Base-by-base conservation (phyloP, 2,797 vertebrate species). In the Hirundo rustica region DNA sequence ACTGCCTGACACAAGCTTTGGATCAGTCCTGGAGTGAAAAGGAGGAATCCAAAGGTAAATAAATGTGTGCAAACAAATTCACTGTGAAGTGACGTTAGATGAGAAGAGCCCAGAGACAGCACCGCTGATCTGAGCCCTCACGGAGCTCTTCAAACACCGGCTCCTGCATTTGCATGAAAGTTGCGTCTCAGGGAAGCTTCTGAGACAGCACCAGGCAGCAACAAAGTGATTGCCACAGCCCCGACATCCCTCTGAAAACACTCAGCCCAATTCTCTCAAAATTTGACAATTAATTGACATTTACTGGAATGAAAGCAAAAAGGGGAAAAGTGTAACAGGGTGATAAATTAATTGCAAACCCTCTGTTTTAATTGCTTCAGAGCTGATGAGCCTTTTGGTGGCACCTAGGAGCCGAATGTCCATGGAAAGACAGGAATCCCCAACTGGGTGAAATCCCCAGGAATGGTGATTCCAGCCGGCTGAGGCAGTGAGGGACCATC, bases 211-310 rank as follows among this genome's bases (percentile, higher is more conserved):
- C 74, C 85, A 64, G 16, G 7, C 45, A 78, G 79, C 79, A 87
- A 91, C 86, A 93, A 95, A 92, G 92, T 2, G 45, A 65, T 48
- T 95, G 80, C 90, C 85, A 88, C 38, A 70, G 76, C 61, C 4
- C 80, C 38, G 71, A 95, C 88, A 82, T 13, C 0, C 2, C 94
- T 96, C 95, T 95, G 95, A 95, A 95, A 95, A 50, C 10, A 2
- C 70, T 83, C 75, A 95, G 84, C 91, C 89, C 62, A 82, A 93
- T 96, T 94, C 82, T 67, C 93, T 95, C 87, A 81, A 84, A 90
- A 73, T 44, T 4, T 82, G 80, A 93, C 44, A 84, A 95, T 93
- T 92, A 90, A 87, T 22, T 86, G 80, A 55, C 51, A 92, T 86
- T 90, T 90, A 5, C 58, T 45, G 74, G 21, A 86, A 84, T 47